Conservation (phyloP, 1,140 invertebrate species). For the Papilio machaon region DNA sequence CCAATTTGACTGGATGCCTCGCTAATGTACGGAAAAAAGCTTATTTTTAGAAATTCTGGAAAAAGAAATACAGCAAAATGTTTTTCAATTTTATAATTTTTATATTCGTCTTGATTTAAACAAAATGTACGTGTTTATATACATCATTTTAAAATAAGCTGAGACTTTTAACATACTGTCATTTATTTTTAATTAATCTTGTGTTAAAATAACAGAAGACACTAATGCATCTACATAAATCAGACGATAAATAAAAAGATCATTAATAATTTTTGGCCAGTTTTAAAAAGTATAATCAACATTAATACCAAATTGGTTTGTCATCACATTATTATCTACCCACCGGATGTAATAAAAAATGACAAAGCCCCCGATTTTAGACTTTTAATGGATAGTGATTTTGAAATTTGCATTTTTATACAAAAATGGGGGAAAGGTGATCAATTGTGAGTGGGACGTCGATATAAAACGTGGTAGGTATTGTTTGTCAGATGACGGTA, state of each 20-base stretch:
- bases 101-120: neutral
- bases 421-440: conserved; percentile 22
- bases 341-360: neutral
- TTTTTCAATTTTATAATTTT: neutral
- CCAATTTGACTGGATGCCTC: conserved; percentile 37
- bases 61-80: conserved; percentile 29
- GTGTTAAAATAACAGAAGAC: neutral
- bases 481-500: neutral
- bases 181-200: neutral
- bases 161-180: too few relatives aligned
- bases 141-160: too few relatives aligned
- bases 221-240: neutral
- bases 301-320: neutral
- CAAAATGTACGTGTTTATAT: too few relatives aligned
- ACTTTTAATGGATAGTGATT: neutral
- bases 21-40: conserved; percentile 17
- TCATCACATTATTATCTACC: neutral
- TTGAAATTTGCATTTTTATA: neutral
- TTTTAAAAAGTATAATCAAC: neutral
- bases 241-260: neutral
- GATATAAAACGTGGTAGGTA: conserved; percentile 10
- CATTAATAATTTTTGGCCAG: neutral
- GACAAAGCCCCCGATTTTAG: neutral
- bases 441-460: neutral
- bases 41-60: conserved; percentile 11